Evolutionary conservation across 2,888 invertebrate genomes (phyloP).

Genomic region (Kuschelorhynchus macadamiae): DNA sequence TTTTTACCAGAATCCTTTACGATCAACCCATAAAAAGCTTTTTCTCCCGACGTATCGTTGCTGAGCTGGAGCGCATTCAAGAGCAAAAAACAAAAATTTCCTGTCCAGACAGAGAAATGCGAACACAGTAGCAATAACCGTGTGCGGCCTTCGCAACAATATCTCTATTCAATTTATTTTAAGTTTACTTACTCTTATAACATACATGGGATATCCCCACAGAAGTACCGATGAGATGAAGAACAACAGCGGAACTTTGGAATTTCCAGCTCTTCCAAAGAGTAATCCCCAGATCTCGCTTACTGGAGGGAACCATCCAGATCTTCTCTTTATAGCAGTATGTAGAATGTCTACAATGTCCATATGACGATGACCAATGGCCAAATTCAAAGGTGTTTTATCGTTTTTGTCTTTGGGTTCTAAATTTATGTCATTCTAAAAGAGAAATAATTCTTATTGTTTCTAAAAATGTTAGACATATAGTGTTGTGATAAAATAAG

Average conservation of each 20-base stretch:
- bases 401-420: slow-evolving; percentile 92
- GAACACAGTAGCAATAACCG: too few species aligned
- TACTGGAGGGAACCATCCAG: slow-evolving; percentile 89
- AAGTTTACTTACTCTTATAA: slow-evolving; percentile 80
- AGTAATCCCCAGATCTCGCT: slow-evolving; percentile 91
- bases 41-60: too few species aligned
- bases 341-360: slow-evolving; percentile 87
- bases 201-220: slow-evolving; percentile 96
- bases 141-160: too few species aligned
- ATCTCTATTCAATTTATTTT: too few species aligned
- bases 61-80: too few species aligned
- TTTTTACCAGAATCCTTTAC: too few species aligned
- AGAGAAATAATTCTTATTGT: slow-evolving; percentile 44
- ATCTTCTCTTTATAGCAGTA: slow-evolving; percentile 84
- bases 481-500: too few species aligned
- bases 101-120: too few species aligned
- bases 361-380: slow-evolving; percentile 88
- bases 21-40: too few species aligned
- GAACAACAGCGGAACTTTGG: slow-evolving; percentile 88
- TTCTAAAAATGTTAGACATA: too few species aligned
- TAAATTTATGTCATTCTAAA: slow-evolving; percentile 86
- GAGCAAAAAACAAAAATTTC: too few species aligned
- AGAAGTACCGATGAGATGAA: slow-evolving; percentile 88
- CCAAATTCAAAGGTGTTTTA: slow-evolving; percentile 91
- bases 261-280: slow-evolving; percentile 92